Percentiles rank a stretch among this genome's conserved stretches.
Conservation (phyloP, 2,888 invertebrate species). For the Leptopterna dolabrata region DNA sequence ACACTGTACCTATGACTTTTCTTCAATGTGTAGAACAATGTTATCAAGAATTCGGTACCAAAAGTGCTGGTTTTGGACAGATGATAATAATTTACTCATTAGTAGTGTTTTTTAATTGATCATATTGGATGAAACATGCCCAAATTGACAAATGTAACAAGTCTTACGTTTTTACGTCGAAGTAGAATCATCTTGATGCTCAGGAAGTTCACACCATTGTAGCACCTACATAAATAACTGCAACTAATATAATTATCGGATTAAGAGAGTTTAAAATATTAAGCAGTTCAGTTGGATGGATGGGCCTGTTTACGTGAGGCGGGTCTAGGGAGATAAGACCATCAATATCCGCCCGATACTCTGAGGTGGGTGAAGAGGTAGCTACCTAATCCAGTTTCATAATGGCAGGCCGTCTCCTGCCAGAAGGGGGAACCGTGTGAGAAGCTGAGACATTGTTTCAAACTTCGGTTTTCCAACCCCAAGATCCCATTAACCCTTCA, state of each 20-base stretch:
- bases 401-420: background rate
- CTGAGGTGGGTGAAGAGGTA: background rate
- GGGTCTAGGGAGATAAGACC: background rate
- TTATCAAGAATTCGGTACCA: no score
- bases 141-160: no score
- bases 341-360: constrained; percentile 16
- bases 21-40: no score
- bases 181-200: no score
- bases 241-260: background rate
- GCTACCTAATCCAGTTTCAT: constrained; percentile 18
- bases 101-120: no score
- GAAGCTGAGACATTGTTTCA: constrained; percentile 53
- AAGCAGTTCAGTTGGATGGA: background rate
- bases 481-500: constrained; percentile 55
- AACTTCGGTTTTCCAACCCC: constrained; percentile 38
- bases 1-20: no score
- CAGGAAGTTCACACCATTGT: no score
- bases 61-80: no score
- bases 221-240: no score
- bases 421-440: constrained; percentile 42
- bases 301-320: background rate
- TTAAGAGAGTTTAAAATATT: background rate
- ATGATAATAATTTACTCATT: no score
- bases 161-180: no score
- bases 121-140: no score